Evolutionary conservation across 2,113 vertebrate genomes (phyloP), one percentile per base, ranked within the genome.

Genomic region (Paradisaea rubra): DNA sequence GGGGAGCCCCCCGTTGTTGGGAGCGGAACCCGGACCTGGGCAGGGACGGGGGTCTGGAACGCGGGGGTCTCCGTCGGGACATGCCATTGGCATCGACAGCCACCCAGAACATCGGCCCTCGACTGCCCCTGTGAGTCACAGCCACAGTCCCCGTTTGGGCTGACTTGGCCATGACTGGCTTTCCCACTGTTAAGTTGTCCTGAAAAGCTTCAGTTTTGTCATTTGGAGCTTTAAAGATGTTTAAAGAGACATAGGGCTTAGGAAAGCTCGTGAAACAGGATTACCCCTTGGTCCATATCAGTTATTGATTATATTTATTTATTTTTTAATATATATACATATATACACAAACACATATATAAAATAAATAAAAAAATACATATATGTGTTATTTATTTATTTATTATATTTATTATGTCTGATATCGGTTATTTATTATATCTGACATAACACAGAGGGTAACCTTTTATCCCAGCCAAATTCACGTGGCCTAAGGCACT

Each of bases 11-110:
- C 30, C 22, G 4, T 9, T n/a, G 8, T 10, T 25, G 45, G n/a
- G 27, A 3, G 1, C 47, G 12, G 20, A 52, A 9, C 47, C 1
- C 25, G 35, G 27, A 5, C 15, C 7, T 12, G 57, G 8, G 5
- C 24, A 1, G 35, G 49, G 8, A 9, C 7, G 1, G 4, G 7
- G 31, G 49, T 6, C 7, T 2, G 65, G 66, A 12, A 21, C 7
- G 47, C 4, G 1, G 4, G 7, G 24, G 49, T 4, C 14, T 33
- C 8, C 50, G 9, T 3, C 15, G 42, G 37, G 11, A 31, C 2
- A 5, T 8, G 12, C 52, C 52, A 1, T 11, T 2, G 6, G 37
- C 9, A 45, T 9, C 31, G 2, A 9, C 10, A 23, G 61, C 41
- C 41, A 8, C 21, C 30, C 30, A 3, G 15, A 23, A 8, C 31